Evolutionary conservation across 2,113 vertebrate genomes (phyloP).

Genomic region (Peromyscus maniculatus): DNA sequence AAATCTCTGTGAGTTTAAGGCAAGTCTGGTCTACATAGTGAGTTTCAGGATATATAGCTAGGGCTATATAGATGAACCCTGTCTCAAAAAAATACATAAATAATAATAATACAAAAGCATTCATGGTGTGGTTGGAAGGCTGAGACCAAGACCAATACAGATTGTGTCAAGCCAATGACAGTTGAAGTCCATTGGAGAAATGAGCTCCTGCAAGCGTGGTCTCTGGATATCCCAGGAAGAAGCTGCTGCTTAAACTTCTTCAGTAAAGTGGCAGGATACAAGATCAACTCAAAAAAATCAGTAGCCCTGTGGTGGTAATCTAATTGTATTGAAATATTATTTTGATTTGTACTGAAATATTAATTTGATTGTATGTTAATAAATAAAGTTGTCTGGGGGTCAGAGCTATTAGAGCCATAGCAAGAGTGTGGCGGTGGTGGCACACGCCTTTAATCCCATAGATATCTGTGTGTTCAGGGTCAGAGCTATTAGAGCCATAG

Average conservation of each 20-base stretch:
- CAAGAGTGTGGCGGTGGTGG: too few relatives aligned
- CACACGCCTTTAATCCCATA: too few relatives aligned
- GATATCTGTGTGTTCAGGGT: too few relatives aligned
- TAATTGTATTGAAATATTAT: too few relatives aligned
- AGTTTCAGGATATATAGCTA: not conserved
- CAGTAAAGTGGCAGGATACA: too few relatives aligned
- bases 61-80: not conserved
- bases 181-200: not conserved
- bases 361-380: too few relatives aligned
- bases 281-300: too few relatives aligned
- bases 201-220: not conserved
- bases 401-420: too few relatives aligned
- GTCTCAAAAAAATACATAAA: not conserved
- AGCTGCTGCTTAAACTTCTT: not conserved
- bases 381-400: too few relatives aligned
- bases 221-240: not conserved
- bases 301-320: too few relatives aligned
- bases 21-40: not conserved
- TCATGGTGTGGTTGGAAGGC: not conserved
- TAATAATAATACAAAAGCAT: not conserved
- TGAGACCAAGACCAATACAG: not conserved
- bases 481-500: too few relatives aligned
- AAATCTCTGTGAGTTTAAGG: not conserved
- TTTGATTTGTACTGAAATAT: too few relatives aligned
- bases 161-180: not conserved